A percentile compares a stretch with the other conserved stretches of the same genome.
Evolutionary conservation across 1,140 invertebrate species (phyloP).

Genomic region (Dreissena polymorpha): DNA sequence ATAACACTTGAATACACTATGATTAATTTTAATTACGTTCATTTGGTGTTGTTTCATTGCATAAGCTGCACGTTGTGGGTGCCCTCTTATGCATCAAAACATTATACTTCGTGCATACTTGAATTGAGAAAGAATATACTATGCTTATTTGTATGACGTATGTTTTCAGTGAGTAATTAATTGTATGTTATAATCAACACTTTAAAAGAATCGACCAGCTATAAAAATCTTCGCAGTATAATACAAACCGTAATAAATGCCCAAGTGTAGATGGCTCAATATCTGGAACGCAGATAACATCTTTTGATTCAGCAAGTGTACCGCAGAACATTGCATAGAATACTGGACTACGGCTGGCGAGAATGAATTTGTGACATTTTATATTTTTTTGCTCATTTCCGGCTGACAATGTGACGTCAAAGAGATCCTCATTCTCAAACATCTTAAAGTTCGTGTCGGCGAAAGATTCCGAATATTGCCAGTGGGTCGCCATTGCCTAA

Average conservation of each 20-base stretch:
- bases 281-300: constrained; percentile 37
- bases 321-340: constrained; percentile 93
- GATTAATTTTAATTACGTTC: too few relatives aligned
- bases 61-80: too few relatives aligned
- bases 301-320: constrained; percentile 80
- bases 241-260: constrained; percentile 36
- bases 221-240: too few relatives aligned
- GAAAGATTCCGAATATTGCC: constrained; percentile 43
- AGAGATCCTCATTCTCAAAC: constrained; percentile 58
- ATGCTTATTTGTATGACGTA: too few relatives aligned
- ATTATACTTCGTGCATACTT: too few relatives aligned
- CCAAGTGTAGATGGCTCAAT: constrained; percentile 48
- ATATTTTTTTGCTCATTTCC: constrained; percentile 81
- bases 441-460: constrained; percentile 56
- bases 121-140: too few relatives aligned
- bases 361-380: constrained; percentile 89
- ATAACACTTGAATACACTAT: too few relatives aligned
- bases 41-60: too few relatives aligned
- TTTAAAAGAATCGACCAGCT: too few relatives aligned
- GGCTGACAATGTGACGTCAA: constrained; percentile 64
- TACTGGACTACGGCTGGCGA: constrained; percentile 89
- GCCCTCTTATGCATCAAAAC: too few relatives aligned
- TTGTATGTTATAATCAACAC: too few relatives aligned
- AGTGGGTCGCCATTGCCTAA: background rate
- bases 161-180: too few relatives aligned